Evolutionary conservation across 2,113 vertebrate species (phyloP), one percentile per base, ranked within the genome.

Genomic region (Corythaeola cristata): DNA sequence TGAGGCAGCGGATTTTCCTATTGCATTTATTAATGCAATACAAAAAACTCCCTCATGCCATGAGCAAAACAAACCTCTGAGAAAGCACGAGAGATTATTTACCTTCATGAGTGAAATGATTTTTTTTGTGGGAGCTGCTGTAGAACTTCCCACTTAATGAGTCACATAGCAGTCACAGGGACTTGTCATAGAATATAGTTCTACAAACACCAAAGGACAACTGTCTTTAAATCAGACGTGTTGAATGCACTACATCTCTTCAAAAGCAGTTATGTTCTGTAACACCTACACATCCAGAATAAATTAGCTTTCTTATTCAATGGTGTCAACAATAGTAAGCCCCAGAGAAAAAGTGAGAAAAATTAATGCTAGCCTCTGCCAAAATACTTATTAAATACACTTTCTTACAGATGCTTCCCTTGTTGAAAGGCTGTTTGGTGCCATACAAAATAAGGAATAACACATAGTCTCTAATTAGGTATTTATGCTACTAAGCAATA

Each of bases 231-330:
- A 94, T 73, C 82, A 97, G 96, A 95, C 92, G 90, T 32, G 83
- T 95, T 96, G 93, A 98, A 97, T 85, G 85, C 87, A 85, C 91
- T 39, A 59, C 89, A 90, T 92, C 91, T 92, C 84, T 89, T 97
- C 95, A 96, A 94, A 97, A 95, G 93, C 82, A 58, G 52, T 77
- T 85, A 67, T 81, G 72, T 81, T 90, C 96, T 84, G 44, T 28
- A 96, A 97, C 96, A 97, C 97, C 97, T 96, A 97, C 97, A 96
- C 89, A 93, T 30, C 80, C 80, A 82, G 95, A 97, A 97, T 96
- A 98, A 98, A 98, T 97, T 92, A 97, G 73, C 84, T 96, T 96
- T 87, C 91, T 94, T 95, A 96, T 82, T 94, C 96, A 96, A 76
- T 59, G 73, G 81, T 91, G 85, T 96, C 90, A 88, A 93, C 78